Evolutionary conservation across 2,888 invertebrate genomes (phyloP), one percentile per base, ranked within the genome.

Genomic region (Perizoma affinitatum): DNA sequence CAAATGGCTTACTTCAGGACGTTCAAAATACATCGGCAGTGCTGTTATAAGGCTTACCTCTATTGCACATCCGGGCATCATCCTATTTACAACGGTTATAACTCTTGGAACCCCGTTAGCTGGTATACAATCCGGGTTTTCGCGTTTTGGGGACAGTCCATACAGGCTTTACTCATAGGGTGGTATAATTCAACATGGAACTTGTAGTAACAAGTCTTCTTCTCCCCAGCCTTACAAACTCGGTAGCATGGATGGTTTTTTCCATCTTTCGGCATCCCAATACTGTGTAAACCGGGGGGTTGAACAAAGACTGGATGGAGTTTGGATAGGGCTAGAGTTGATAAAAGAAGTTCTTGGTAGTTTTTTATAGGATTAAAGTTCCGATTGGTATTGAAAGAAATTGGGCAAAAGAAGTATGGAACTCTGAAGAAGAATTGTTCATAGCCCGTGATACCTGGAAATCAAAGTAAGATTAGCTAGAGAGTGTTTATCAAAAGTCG

Each of bases 41-140:
- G 3, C 22, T 22, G 3, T 22, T 22, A 22, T 22, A 22, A 22
- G 22, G 22, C 70, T 67, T 82, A 95, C 96, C 91, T 96, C 95
- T 52, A 97, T 94, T 3, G 94, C 77, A 0, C 96, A 96, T 42
- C 97, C 97, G 0, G 97, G 97, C 89, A 97, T 92, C 86, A 94
- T 94, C 63, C 96, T 93, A 84, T 97, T 97, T 5, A 96, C 94
- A 0, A 95, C 95, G 0, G 95, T 92, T 75, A 68, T 61, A 4
- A 66, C 6, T 34, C 68, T 54, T 3, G 44, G 47, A 0, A 63
- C 35, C 6, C 68, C 68, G 43, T 66, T 61, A 0, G 51, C 68
- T 1, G 57, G 56, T 6, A 68, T 54, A 47, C 68, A 68, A 43
- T 68, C 66, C 9, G 63, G 61, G 6, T 59, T 58, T 0, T 6